Percentiles rank a stretch among this genome's conserved stretches.
These are phyloP conservation scores for Tragelaphus eurycerus DNA, from an alignment of 2,797 vertebrate species.

Conservation along the genomic window DNA sequence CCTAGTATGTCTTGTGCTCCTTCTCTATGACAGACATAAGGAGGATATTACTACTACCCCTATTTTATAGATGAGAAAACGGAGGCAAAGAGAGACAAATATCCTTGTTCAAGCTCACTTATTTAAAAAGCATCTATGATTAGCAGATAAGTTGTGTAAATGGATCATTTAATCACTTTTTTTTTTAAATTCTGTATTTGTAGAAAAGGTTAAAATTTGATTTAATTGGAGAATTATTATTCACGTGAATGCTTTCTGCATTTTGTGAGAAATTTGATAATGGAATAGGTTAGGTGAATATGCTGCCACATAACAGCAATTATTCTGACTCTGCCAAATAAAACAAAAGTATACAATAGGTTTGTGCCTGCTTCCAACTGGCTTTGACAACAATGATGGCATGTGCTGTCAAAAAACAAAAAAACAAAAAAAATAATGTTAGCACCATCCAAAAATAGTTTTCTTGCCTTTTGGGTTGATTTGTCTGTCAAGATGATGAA, in stretches of 20 bases:
- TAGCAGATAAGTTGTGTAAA: not conserved
- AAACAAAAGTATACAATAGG: not conserved
- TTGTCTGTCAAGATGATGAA: constrained; percentile 47
- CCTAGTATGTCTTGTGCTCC: not conserved
- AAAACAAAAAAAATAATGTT: not conserved
- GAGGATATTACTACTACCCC: not conserved
- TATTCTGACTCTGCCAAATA: not conserved
- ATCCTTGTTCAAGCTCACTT: not conserved
- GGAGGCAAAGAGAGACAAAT: not conserved
- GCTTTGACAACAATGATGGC: constrained; percentile 22
- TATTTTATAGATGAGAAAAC: not conserved
- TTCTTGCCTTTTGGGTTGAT: constrained; percentile 21
- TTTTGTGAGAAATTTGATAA: not conserved
- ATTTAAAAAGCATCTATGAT: not conserved
- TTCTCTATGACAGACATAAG: not conserved
- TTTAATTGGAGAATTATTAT: not conserved
- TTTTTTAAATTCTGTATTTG: not conserved
- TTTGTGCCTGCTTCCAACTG: not conserved
- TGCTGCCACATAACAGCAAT: not conserved
- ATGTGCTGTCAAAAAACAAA: not conserved
- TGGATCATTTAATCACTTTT: not conserved
- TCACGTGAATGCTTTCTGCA: not conserved
- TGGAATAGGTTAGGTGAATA: not conserved
- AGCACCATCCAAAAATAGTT: constrained; percentile 2
- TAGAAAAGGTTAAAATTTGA: not conserved